A percentile compares a stretch with the other conserved stretches of the same genome.
These are phyloP conservation scores for Jaculus jaculus DNA, from an alignment of 2,113 vertebrate genomes.

Conservation along the genomic window DNA sequence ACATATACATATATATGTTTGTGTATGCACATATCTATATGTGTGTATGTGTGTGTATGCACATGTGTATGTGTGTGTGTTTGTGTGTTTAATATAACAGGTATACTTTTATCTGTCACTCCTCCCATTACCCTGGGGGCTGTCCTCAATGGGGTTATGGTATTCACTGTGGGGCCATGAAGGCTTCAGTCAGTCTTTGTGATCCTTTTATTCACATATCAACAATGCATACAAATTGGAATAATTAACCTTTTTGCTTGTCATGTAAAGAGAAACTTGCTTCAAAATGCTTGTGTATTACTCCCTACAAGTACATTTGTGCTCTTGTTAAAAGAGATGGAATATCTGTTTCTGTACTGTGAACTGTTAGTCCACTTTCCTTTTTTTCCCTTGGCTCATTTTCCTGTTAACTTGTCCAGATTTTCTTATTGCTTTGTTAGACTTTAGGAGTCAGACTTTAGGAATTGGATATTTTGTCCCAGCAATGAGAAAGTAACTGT, in stretches of 20 bases:
- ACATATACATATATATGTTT: too few species aligned
- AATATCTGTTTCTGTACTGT: not conserved
- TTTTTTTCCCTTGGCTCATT: not conserved
- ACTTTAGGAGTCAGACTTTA: not conserved
- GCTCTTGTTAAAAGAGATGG: not conserved
- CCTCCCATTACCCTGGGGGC: too few species aligned
- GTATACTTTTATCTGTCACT: too few species aligned
- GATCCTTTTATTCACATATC: not conserved
- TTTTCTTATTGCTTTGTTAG: not conserved
- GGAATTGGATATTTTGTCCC: not conserved
- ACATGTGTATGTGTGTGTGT: too few species aligned
- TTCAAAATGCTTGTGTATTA: constrained; percentile 1
- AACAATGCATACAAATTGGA: not conserved
- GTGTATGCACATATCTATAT: too few species aligned
- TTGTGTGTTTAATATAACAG: too few species aligned
- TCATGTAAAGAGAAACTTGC: not conserved
- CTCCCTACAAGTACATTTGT: not conserved
- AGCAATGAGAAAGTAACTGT: too few species aligned
- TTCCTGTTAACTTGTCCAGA: not conserved
- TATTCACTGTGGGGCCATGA: too few species aligned
- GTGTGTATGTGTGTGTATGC: too few species aligned
- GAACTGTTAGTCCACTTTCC: not conserved
- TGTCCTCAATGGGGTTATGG: too few species aligned
- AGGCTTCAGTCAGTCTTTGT: too few species aligned
- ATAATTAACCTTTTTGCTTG: constrained; percentile 4